These are phyloP conservation scores for Zaprionus obscuricornis DNA, from an alignment of 2,888 invertebrate species.

Conservation along the genomic window DNA sequence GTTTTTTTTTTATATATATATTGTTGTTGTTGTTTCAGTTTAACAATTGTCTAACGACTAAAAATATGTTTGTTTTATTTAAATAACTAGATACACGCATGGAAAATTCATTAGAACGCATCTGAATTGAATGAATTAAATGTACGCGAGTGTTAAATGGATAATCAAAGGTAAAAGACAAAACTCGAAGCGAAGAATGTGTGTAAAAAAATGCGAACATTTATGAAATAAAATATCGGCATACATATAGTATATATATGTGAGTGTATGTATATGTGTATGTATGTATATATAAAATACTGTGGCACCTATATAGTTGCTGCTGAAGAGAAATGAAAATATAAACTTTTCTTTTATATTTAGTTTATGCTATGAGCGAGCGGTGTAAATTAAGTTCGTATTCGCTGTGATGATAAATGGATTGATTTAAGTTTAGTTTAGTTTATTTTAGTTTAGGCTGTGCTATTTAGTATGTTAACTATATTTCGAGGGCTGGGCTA, in stretches of 20 bases:
- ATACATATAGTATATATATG: no score
- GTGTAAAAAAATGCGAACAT: conserved; percentile 20
- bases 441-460: no score
- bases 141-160: conserved; percentile 68
- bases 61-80: conserved; percentile 73
- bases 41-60: conserved; percentile 82
- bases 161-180: conserved; percentile 27
- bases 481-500: conserved; percentile 19
- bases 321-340: conserved; percentile 17
- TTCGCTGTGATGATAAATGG: no score
- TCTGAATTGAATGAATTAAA: conserved; percentile 68
- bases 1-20: conserved; percentile 11
- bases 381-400: no score
- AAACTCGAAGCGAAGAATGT: conserved; percentile 19
- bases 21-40: conserved; percentile 47
- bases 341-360: conserved; percentile 8
- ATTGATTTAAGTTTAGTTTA: no score
- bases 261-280: background rate
- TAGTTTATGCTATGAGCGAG: conserved; percentile 1
- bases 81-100: conserved; percentile 81
- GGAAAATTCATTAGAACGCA: conserved; percentile 76
- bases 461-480: conserved; percentile 11
- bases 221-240: conserved; percentile 13
- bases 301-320: conserved; percentile 69
- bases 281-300: conserved; percentile 47